Base-by-base conservation (phyloP, 2,888 invertebrate genomes). In the Brenthis daphne region DNA sequence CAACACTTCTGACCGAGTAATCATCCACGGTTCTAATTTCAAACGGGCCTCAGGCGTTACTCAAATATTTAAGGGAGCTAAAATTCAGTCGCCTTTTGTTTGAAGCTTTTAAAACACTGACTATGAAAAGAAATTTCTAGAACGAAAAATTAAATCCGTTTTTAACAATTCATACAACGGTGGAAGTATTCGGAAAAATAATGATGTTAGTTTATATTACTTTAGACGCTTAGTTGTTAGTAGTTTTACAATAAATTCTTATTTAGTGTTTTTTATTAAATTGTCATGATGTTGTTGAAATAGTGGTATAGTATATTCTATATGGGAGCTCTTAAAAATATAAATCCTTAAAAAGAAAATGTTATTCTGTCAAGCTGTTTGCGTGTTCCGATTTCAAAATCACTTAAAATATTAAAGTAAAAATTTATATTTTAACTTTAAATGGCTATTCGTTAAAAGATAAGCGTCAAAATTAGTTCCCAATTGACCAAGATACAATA, bases 41-140 rank as follows among this genome's bases (percentile, higher is more conserved):
- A 64, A 58, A 63, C 65, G 64, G 64, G 60, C 66, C 63, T 53
- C 70, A 53, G 72, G 70, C 65, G 70, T 73, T 69, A 67, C 68
- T 73, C 68, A 71, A 73, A 71, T 73, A 73, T 73, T 73, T 68
- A 73, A 73, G 65, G 53, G 64, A 64, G 64, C 68, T 67, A 63
- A 73, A 73, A 70, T 68, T 68, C 68, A 65, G 66, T 57, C 64
- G 68, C 57, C 66, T 65, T 73, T 73, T 73, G 71, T 73, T 73
- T 66, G 50, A 63, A 68, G 66, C 67, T 71, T 73, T 68, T 71
- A 65, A 67, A 71, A 66, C 64, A 64, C 37, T 60, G 63, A 51
- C 67, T 61, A 55, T 65, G 60, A 57, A 67, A 68, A 70, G 67
- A 65, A 70, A 65, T 64, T 65, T 65, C 61, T 68, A 63, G 63